These are phyloP conservation scores for Bhutanitis thaidina DNA, from an alignment of 2,888 invertebrate genomes.

Conservation along the genomic window DNA sequence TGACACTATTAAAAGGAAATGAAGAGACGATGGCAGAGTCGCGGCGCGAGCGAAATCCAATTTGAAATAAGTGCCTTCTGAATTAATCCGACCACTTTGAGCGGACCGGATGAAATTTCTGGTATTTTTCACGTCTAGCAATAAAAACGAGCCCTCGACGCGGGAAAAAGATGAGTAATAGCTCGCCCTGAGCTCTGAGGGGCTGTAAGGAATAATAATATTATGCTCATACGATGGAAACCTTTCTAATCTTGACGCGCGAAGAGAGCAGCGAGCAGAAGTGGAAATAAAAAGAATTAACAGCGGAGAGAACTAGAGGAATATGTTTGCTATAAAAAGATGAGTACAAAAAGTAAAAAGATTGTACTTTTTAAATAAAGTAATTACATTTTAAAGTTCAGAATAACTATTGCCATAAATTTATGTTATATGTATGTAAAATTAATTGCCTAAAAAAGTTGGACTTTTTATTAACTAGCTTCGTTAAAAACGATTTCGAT, in stretches of 20 bases:
- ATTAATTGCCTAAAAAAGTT: too few species aligned
- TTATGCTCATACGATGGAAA: constrained; percentile 63
- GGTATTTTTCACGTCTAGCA: constrained; percentile 78
- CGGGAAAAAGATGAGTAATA: constrained; percentile 75
- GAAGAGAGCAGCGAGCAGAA: constrained; percentile 11
- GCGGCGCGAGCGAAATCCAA: constrained; percentile 69
- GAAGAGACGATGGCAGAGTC: constrained; percentile 51
- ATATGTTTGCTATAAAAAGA: constrained; percentile 6
- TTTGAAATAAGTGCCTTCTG: constrained; percentile 79
- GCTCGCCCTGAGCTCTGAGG: constrained; percentile 60
- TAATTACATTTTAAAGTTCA: too few species aligned
- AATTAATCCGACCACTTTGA: constrained; percentile 78
- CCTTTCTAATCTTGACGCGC: constrained; percentile 57
- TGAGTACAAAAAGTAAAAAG: too few species aligned
- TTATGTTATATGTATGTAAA: too few species aligned
- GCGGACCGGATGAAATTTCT: constrained; percentile 75
- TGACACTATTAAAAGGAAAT: constrained; percentile 67
- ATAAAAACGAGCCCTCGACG: constrained; percentile 72
- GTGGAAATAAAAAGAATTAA: constrained; percentile 13
- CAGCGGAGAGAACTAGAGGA: constrained; percentile 6
- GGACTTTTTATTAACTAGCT: too few species aligned
- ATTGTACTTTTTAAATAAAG: neutral
- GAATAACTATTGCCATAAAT: too few species aligned
- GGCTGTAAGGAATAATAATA: constrained; percentile 73
- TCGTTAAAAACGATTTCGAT: too few species aligned